These are phyloP conservation scores for Eumacrocentrus americanus DNA, from an alignment of 2,888 invertebrate genomes.

Conservation along the genomic window DNA sequence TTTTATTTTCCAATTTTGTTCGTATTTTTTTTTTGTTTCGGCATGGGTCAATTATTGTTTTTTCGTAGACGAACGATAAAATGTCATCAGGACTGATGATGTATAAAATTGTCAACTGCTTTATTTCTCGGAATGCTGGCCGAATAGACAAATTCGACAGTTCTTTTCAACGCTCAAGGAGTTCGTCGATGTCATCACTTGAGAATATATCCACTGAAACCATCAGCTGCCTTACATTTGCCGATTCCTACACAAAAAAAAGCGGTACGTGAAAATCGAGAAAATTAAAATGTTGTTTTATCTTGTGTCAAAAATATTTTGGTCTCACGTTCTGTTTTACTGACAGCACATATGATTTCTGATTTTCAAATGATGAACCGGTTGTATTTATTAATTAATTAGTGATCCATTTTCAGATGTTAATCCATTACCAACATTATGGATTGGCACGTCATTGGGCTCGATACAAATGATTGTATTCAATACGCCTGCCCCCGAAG, in stretches of 20 bases:
- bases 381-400: slow-evolving; percentile 4
- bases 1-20: slow-evolving; percentile 43
- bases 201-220: slow-evolving; percentile 97
- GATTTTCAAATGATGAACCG: not conserved
- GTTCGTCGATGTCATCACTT: slow-evolving; percentile 96
- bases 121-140: slow-evolving; percentile 65
- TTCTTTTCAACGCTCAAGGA: slow-evolving; percentile 94
- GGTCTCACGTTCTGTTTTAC: too few relatives aligned
- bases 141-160: slow-evolving; percentile 96
- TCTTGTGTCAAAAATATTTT: too few relatives aligned
- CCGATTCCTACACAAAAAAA: slow-evolving; percentile 93
- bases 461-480: slow-evolving; percentile 93
- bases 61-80: slow-evolving; percentile 31
- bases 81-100: slow-evolving; percentile 19
- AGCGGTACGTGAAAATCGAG: slow-evolving; percentile 78
- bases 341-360: slow-evolving; percentile 16
- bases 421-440: slow-evolving; percentile 86
- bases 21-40: slow-evolving; percentile 14
- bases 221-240: slow-evolving; percentile 94
- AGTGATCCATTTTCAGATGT: slow-evolving; percentile 70
- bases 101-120: slow-evolving; percentile 38
- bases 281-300: too few relatives aligned
- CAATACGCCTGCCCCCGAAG: slow-evolving; percentile 77
- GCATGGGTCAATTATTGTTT: not conserved
- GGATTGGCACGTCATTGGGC: slow-evolving; percentile 97